Conservation (phyloP, 2,888 invertebrate genomes). For the Arenicola marina region DNA sequence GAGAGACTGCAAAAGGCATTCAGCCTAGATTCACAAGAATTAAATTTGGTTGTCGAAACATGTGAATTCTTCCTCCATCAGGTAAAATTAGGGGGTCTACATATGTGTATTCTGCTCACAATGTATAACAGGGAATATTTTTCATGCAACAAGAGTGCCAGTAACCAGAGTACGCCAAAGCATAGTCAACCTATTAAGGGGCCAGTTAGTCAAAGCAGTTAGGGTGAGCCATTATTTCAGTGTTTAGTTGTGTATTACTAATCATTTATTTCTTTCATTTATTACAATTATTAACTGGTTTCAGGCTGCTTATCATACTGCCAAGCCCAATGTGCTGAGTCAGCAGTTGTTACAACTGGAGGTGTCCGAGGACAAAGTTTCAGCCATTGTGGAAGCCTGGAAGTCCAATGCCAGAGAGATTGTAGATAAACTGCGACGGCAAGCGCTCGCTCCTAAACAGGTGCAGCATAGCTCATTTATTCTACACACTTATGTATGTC, state of each 20-base stretch:
- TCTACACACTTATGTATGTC: too few species aligned
- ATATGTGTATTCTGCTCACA: too few species aligned
- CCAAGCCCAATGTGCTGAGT: slow-evolving; percentile 52
- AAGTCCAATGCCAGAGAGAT: not conserved
- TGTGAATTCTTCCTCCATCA: slow-evolving; percentile 59
- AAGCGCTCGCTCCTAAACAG: not conserved
- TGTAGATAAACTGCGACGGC: not conserved
- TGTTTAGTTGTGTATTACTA: not conserved
- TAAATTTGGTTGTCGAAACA: slow-evolving; percentile 55
- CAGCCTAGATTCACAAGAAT: slow-evolving; percentile 44
- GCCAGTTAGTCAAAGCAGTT: too few species aligned
- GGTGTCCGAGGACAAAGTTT: slow-evolving; percentile 54
- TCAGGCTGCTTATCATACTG: slow-evolving; percentile 59
- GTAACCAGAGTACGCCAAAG: too few species aligned
- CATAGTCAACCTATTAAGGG: too few species aligned
- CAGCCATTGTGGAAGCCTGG: not conserved
- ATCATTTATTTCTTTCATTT: not conserved
- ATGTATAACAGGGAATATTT: too few species aligned
- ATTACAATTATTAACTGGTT: not conserved
- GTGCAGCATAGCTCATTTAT: too few species aligned
- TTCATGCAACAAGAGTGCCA: too few species aligned
- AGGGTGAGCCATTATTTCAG: too few species aligned
- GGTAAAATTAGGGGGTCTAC: slow-evolving; percentile 38
- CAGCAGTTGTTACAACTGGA: slow-evolving; percentile 53
- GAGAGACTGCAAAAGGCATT: slow-evolving; percentile 53